These are phyloP conservation scores for Pseudomugil tenellus DNA, from an alignment of 2,797 vertebrate genomes.

Conservation along the genomic window DNA sequence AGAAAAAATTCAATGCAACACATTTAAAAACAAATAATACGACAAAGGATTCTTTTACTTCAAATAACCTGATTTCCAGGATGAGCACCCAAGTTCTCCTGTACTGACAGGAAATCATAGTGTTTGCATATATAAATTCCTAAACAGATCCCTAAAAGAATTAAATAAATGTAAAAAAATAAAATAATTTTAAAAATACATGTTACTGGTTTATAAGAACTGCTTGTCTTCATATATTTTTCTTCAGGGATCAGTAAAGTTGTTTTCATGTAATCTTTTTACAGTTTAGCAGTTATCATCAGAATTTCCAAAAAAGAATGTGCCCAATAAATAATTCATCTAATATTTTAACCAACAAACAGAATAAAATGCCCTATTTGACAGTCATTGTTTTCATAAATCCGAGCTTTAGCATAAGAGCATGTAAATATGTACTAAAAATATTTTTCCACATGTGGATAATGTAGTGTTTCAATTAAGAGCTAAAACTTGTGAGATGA, in stretches of 20 bases:
- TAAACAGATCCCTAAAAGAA: background rate
- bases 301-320: background rate
- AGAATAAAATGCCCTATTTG: background rate
- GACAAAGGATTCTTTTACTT: background rate
- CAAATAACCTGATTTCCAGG: background rate
- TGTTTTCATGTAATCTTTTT: background rate
- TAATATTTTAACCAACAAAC: background rate
- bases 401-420: background rate
- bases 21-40: background rate
- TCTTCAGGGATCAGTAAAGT: too few species aligned
- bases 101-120: slow-evolving; percentile 1
- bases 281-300: background rate
- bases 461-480: background rate
- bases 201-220: too few species aligned
- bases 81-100: background rate
- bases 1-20: background rate
- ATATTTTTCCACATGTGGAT: background rate
- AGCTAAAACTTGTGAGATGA: too few species aligned
- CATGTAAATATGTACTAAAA: background rate
- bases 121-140: background rate
- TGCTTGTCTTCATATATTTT: too few species aligned
- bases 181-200: background rate
- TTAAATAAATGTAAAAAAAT: background rate
- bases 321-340: background rate
- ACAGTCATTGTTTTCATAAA: background rate